These are phyloP conservation scores for Epinephelus moara DNA, from an alignment of 2,113 vertebrate species.

Conservation along the genomic window DNA sequence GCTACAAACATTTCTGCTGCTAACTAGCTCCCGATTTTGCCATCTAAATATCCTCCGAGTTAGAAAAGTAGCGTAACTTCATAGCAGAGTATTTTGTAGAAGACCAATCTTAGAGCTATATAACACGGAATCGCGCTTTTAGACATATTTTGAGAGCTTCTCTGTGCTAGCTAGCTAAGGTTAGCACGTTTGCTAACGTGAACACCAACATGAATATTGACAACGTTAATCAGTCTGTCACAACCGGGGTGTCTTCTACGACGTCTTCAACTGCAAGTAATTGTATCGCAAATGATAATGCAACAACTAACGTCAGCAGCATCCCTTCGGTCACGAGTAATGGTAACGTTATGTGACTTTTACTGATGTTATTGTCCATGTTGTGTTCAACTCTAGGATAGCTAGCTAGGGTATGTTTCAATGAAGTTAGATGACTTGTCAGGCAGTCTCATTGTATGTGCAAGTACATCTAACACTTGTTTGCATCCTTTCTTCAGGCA, in stretches of 20 bases:
- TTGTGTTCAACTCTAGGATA: background rate
- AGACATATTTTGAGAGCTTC: background rate
- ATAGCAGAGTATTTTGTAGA: background rate
- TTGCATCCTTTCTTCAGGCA: background rate
- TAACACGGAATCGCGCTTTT: background rate
- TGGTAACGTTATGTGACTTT: constrained; percentile 66
- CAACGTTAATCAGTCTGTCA: constrained; percentile 76
- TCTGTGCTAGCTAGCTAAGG: constrained; percentile 48
- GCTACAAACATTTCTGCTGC: constrained; percentile 15
- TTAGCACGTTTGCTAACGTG: constrained; percentile 59
- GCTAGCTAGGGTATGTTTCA: background rate
- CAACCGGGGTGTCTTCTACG: constrained; percentile 75
- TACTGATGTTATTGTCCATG: background rate
- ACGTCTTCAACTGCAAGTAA: constrained; percentile 82
- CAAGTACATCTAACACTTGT: too few relatives aligned
- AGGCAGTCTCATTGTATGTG: background rate
- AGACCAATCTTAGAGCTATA: background rate
- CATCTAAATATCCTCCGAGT: background rate
- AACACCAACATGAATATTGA: constrained; percentile 81
- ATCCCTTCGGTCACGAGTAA: constrained; percentile 77
- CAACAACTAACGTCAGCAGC: constrained; percentile 73
- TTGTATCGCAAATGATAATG: constrained; percentile 79
- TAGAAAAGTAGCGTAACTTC: background rate
- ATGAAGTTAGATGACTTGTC: background rate
- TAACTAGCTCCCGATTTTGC: background rate